phyloP scores from a whole-genome alignment of 2,888 invertebrate genomes.

The Plebejus argus region DNA sequence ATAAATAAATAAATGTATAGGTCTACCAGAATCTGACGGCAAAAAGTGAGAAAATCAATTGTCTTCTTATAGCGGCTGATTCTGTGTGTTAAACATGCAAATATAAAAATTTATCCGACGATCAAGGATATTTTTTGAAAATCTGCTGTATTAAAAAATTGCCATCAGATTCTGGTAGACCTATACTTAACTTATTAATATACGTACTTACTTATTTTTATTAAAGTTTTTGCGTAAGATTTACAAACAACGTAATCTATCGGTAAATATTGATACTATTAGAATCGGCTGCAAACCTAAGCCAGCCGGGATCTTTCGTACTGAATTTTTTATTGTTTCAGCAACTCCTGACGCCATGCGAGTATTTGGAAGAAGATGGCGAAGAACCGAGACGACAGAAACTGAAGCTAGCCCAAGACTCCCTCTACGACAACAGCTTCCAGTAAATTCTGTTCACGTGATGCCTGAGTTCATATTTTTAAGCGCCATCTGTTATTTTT shows the following conservation, averaged over 20 bases:
- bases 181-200: too few relatives aligned
- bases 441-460: slow-evolving; percentile 48
- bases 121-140: too few relatives aligned
- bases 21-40: too few relatives aligned
- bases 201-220: too few relatives aligned
- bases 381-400: slow-evolving; percentile 58
- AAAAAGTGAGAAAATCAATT: too few relatives aligned
- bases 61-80: too few relatives aligned
- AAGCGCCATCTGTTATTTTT: background rate
- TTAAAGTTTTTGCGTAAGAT: background rate
- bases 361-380: slow-evolving; percentile 59
- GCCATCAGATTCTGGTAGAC: too few relatives aligned
- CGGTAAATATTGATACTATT: background rate
- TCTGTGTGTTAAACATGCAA: too few relatives aligned
- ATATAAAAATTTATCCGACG: too few relatives aligned
- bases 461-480: background rate
- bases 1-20: too few relatives aligned
- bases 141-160: too few relatives aligned
- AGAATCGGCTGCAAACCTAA: background rate
- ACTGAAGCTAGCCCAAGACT: slow-evolving; percentile 58
- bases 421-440: slow-evolving; percentile 60
- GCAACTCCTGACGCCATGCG: slow-evolving; percentile 65
- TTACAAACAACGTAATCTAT: background rate
- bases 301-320: background rate
- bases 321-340: slow-evolving; percentile 45